Conservation (phyloP, 2,888 invertebrate genomes). For the Leucophenga maculata region DNA sequence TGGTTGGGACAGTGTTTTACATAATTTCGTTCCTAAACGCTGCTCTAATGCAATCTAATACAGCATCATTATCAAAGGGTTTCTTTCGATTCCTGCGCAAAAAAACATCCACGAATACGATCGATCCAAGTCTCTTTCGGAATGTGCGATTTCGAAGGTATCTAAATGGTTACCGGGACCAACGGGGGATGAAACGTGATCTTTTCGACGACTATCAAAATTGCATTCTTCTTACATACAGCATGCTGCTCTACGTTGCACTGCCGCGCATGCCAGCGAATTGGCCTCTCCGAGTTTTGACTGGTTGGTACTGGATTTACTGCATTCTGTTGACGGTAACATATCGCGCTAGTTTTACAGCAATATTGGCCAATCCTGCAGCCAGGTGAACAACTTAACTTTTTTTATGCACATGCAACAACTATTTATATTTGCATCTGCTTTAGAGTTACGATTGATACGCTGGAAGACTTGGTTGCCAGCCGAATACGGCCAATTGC, state of each 20-base stretch:
- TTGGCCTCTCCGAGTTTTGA: conserved; percentile 85
- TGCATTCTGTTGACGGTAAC: conserved; percentile 85
- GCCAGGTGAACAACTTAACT: conserved; percentile 74
- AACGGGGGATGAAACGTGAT: conserved; percentile 66
- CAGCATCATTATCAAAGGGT: conserved; percentile 5
- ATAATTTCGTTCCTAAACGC: conserved; percentile 74
- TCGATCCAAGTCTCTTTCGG: conserved; percentile 38
- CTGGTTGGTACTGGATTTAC: conserved; percentile 92
- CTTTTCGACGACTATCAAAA: conserved; percentile 82
- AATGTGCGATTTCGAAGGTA: conserved; percentile 59
- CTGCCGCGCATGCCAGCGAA: conserved; percentile 83
- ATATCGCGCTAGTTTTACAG: conserved; percentile 88
- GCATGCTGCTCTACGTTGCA: conserved; percentile 86
- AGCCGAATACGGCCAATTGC: conserved; percentile 80
- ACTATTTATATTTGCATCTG: neutral
- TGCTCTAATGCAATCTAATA: conserved; percentile 36
- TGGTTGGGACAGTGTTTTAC: conserved; percentile 79
- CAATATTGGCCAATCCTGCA: conserved; percentile 84
- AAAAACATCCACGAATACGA: conserved; percentile 1
- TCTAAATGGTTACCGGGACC: conserved; percentile 46
- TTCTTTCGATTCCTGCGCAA: conserved; percentile 51
- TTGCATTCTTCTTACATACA: conserved; percentile 84
- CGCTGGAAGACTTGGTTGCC: conserved; percentile 79
- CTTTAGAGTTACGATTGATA: conserved; percentile 83
- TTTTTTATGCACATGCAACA: neutral